Conservation (phyloP, 2,888 invertebrate genomes). For the Tinea pellionella region DNA sequence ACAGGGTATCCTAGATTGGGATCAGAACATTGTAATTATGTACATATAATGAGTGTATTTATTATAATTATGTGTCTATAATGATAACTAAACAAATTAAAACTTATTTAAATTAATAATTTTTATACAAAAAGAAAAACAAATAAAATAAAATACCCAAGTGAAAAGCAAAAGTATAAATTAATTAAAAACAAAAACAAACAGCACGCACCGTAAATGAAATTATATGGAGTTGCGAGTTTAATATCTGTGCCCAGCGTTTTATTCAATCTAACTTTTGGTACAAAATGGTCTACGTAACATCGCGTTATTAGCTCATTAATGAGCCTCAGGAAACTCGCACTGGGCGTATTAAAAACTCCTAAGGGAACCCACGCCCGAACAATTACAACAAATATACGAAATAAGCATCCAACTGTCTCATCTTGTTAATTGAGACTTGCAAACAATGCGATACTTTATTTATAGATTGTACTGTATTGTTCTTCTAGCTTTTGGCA, state of each 20-base stretch:
- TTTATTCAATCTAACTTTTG: constrained; percentile 62
- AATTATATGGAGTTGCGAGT: constrained; percentile 2
- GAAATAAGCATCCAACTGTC: constrained; percentile 26
- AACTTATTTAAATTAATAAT: no score
- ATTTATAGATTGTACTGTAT: background rate
- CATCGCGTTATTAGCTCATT: constrained; percentile 61
- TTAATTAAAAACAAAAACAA: background rate
- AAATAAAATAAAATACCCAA: background rate
- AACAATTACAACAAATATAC: constrained; percentile 34
- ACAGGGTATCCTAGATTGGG: no score
- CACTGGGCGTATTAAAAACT: constrained; percentile 52
- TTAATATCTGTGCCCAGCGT: constrained; percentile 22
- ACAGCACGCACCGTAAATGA: background rate
- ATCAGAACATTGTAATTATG: no score
- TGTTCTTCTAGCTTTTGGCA: no score
- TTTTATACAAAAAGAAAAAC: background rate
- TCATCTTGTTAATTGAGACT: constrained; percentile 32
- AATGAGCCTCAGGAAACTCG: constrained; percentile 48
- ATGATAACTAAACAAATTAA: no score
- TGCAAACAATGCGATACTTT: constrained; percentile 25
- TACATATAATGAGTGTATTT: no score
- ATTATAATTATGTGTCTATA: no score
- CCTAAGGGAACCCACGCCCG: constrained; percentile 44
- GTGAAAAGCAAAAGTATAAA: background rate
- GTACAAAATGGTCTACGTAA: constrained; percentile 44